These are phyloP conservation scores for Coendou prehensilis DNA, from an alignment of 2,797 vertebrate genomes.

Conservation along the genomic window DNA sequence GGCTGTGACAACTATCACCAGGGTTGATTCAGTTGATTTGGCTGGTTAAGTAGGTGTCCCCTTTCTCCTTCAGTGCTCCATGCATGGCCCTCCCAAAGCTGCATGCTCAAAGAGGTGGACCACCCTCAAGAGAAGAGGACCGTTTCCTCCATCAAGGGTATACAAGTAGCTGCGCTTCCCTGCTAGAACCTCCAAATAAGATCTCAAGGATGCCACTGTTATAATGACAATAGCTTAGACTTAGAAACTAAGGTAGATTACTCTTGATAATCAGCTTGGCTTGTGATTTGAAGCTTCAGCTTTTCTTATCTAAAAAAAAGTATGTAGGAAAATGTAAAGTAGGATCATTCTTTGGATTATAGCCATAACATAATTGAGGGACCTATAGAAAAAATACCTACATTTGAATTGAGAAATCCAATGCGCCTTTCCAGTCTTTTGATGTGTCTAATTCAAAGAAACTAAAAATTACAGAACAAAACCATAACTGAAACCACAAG, in stretches of 20 bases:
- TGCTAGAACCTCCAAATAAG: background rate
- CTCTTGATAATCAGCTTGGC: background rate
- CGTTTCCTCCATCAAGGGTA: background rate
- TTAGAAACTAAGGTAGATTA: background rate
- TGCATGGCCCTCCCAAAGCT: background rate
- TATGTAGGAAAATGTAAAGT: slow-evolving; percentile 30
- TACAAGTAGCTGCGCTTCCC: background rate
- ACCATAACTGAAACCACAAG: slow-evolving; percentile 14
- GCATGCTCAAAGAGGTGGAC: background rate
- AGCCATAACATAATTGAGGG: background rate
- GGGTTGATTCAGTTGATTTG: background rate
- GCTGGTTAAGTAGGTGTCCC: background rate
- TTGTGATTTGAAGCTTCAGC: slow-evolving; percentile 9
- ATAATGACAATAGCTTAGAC: background rate
- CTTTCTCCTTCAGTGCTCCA: background rate
- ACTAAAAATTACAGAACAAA: background rate
- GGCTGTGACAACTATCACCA: background rate
- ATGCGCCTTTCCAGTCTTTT: background rate
- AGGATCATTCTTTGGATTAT: slow-evolving; percentile 12
- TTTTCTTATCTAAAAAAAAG: slow-evolving; percentile 34
- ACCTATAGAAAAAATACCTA: slow-evolving; percentile 3
- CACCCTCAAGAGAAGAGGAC: background rate
- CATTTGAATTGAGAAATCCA: background rate
- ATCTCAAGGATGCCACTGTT: background rate
- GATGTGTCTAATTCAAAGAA: background rate